These are phyloP conservation scores for Morus bassanus DNA, from an alignment of 2,797 vertebrate species.

Conservation along the genomic window DNA sequence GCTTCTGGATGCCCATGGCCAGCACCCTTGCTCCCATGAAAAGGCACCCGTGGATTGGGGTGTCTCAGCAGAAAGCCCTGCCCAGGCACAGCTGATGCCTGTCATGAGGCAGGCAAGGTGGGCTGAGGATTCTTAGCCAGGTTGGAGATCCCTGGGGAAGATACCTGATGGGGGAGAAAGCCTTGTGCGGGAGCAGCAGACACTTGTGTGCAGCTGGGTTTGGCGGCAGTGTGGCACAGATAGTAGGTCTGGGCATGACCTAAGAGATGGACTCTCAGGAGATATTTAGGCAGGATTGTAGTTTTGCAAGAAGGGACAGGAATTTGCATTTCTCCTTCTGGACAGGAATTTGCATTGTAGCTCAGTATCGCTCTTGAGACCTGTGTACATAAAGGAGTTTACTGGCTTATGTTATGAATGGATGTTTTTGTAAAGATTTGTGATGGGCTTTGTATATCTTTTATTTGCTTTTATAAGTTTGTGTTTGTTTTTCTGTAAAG, in stretches of 20 bases:
- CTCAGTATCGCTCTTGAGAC: not conserved
- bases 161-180: not conserved
- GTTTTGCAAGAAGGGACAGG: not conserved
- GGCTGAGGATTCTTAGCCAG: not conserved
- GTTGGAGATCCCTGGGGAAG: not conserved
- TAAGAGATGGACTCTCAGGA: not conserved
- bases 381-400: not conserved
- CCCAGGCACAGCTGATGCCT: not conserved
- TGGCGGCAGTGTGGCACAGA: not conserved
- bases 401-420: rapidly evolving
- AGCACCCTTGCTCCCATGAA: not conserved
- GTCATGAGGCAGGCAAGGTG: not conserved
- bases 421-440: not conserved
- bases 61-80: not conserved
- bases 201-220: not conserved
- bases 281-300: not conserved
- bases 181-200: rapidly evolving
- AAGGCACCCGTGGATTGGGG: rapidly evolving
- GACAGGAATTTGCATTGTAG: not conserved
- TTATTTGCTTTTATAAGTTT: not conserved
- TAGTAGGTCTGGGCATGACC: not conserved
- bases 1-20: not conserved
- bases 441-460: not conserved
- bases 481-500: not conserved
- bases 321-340: not conserved